phyloP scores from a whole-genome alignment of 2,113 vertebrate genomes.

The Craseonycteris thonglongyai region DNA sequence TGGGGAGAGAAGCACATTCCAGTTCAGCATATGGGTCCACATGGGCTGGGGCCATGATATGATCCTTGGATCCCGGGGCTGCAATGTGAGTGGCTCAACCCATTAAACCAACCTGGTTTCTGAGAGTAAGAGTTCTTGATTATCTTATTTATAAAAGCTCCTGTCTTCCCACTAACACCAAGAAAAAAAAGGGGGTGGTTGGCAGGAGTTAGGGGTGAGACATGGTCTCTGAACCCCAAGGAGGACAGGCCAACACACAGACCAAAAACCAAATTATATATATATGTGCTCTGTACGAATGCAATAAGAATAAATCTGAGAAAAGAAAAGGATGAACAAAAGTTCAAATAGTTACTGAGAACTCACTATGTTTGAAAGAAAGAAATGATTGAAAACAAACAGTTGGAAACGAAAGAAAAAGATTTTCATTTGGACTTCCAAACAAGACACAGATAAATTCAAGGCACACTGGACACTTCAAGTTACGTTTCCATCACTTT shows the following conservation, averaged over 20 bases:
- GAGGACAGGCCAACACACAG: neutral
- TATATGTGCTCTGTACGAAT: neutral
- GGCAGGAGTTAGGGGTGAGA: too few relatives aligned
- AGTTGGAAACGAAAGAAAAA: neutral
- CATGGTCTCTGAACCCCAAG: neutral
- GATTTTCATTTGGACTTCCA: neutral
- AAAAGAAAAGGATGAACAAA: neutral
- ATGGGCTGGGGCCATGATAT: too few relatives aligned
- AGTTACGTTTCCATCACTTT: neutral
- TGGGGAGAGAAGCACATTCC: too few relatives aligned
- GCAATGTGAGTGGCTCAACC: too few relatives aligned
- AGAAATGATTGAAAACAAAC: neutral
- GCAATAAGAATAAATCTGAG: neutral
- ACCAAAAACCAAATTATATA: neutral
- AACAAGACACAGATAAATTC: slow-evolving; percentile 25
- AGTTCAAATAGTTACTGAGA: neutral
- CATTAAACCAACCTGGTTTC: too few relatives aligned
- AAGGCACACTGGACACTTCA: neutral
- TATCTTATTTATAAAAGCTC: neutral
- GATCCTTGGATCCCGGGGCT: too few relatives aligned
- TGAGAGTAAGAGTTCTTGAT: neutral
- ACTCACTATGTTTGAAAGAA: neutral
- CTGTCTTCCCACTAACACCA: neutral
- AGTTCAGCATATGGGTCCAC: too few relatives aligned
- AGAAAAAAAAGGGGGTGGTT: too few relatives aligned